Evolutionary conservation across 1,140 invertebrate genomes (phyloP), one percentile per base, ranked within the genome.

Genomic region (Heliconius nattereri): DNA sequence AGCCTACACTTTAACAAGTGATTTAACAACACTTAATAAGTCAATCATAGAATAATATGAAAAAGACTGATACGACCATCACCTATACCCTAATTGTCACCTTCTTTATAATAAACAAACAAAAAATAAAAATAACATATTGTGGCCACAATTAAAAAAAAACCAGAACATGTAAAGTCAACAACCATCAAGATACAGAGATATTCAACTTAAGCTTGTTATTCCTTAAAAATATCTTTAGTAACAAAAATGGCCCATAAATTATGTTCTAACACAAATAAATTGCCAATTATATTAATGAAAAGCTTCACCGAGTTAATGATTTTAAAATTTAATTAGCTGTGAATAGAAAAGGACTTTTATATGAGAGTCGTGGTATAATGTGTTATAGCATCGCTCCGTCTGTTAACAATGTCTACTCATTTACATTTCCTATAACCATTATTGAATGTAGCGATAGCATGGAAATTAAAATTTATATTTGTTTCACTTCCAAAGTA

Each of bases 371-470:
- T 26, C 60, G 23, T 66, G 13, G 60, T 66, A 23, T 72, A 72
- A 37, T 40, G 35, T 37, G 71, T 37, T 37, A 16, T 35, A 40
- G 11, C 35, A 72, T 49, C 57, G 75, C 52, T 60, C 29, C 37
- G 60, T 35, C 72, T 40, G 79, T 80, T 79, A 80, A 85, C 82
- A 81, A 85, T 85, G 79, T 81, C 78, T 71, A 54, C 82, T 78
- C 84, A 83, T 88, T 87, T 89, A 88, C 83, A 89, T 89, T 84
- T 87, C 83, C 84, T 84, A 77, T 60, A 74, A 75, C 75, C 52
- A 80, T 80, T 81, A 74, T 81, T 73, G 54, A 57, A 32, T 49
- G 75, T 77, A 80, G 7, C 32, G 79, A 49, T 52, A 45, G 54
- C 79, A 76, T 66, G 19, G 71, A 71, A 20, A 72, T 9, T 40